These are phyloP conservation scores for Panurus biarmicus DNA, from an alignment of 2,113 vertebrate genomes.

Conservation along the genomic window DNA sequence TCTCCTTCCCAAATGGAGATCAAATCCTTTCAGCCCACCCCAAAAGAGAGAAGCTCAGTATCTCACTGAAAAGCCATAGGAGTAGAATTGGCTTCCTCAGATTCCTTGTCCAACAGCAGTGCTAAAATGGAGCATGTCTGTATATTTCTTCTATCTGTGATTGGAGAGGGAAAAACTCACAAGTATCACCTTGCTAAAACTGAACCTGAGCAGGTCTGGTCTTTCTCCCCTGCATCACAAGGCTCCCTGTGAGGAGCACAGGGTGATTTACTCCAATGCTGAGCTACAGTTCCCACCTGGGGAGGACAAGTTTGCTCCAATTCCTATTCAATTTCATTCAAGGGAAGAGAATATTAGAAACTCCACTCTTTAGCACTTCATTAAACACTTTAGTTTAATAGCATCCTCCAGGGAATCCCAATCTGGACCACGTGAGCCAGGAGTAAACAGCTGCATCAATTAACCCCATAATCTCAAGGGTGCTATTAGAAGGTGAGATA, in stretches of 20 bases:
- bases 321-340: conserved; percentile 1
- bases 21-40: neutral
- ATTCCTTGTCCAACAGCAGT: neutral
- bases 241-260: neutral
- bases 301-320: neutral
- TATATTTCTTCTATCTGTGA: neutral
- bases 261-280: fast-evolving
- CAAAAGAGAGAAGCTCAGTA: neutral
- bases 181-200: neutral
- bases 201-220: neutral
- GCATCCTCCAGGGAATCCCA: conserved; percentile 79
- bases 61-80: neutral
- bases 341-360: conserved; percentile 36
- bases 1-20: neutral
- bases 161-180: neutral
- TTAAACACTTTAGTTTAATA: conserved; percentile 86
- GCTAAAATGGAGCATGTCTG: neutral
- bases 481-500: conserved; percentile 80
- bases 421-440: conserved; percentile 76
- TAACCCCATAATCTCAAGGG: conserved; percentile 82
- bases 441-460: conserved; percentile 92
- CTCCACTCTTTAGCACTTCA: conserved; percentile 85
- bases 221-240: neutral
- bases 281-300: neutral
- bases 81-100: neutral